These are phyloP conservation scores for Parasteatoda lunata DNA, from an alignment of 2,888 invertebrate species.

Conservation along the genomic window DNA sequence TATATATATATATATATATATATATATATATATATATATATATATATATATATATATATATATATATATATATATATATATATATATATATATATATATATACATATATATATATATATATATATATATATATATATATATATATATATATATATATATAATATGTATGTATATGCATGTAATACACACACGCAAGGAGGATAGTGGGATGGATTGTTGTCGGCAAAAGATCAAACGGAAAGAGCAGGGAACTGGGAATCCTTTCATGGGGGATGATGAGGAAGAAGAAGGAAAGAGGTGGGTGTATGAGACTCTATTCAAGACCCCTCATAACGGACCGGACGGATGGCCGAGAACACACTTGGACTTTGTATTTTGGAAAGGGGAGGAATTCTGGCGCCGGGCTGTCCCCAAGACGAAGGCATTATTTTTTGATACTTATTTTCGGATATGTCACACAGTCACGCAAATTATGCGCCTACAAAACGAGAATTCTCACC, in stretches of 20 bases:
- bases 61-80: no score
- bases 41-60: no score
- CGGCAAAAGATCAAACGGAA: conserved; percentile 61
- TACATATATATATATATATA: no score
- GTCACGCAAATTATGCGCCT: neutral
- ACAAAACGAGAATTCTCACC: no score
- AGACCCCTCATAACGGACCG: conserved; percentile 34
- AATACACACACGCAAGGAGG: no score
- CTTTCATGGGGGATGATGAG: neutral
- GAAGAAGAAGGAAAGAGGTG: conserved; percentile 8
- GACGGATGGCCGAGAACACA: conserved; percentile 21
- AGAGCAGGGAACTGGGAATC: neutral
- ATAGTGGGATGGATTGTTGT: neutral
- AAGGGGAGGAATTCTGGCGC: conserved; percentile 39
- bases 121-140: no score
- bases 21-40: no score
- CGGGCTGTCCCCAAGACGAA: neutral
- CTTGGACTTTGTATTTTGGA: conserved; percentile 36
- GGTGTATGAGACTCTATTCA: neutral
- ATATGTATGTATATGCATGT: neutral
- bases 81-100: no score
- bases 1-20: no score
- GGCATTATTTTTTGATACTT: no score
- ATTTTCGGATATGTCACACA: neutral
- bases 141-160: no score